A percentile compares a stretch with the other conserved stretches of the same genome.
Evolutionary conservation across 2,888 invertebrate genomes (phyloP).

Genomic region (Crematogaster levior): DNA sequence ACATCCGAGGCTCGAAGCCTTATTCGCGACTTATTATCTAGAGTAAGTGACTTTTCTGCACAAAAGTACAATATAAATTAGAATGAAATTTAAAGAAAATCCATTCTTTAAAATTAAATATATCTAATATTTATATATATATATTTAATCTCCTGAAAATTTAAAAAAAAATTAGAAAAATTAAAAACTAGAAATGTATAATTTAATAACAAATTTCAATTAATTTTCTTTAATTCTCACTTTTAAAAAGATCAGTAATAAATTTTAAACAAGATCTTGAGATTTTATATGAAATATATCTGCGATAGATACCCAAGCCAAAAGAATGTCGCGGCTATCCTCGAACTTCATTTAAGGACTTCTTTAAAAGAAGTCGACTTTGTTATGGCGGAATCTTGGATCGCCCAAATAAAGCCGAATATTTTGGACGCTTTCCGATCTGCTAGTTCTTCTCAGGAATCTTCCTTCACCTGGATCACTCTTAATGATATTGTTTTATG

Average conservation of each 20-base stretch:
- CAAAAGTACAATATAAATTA: background rate
- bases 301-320: slow-evolving; percentile 72
- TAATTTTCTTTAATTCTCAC: background rate
- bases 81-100: background rate
- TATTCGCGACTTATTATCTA: slow-evolving; percentile 80
- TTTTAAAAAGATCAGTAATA: background rate
- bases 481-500: slow-evolving; percentile 80
- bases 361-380: slow-evolving; percentile 71
- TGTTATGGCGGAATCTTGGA: slow-evolving; percentile 77
- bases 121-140: background rate
- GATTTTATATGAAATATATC: background rate
- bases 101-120: background rate
- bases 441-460: slow-evolving; percentile 67
- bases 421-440: slow-evolving; percentile 77
- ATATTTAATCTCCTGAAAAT: no score
- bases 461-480: slow-evolving; percentile 73
- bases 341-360: slow-evolving; percentile 78
- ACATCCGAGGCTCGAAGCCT: slow-evolving; percentile 81
- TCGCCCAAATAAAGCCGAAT: slow-evolving; percentile 73
- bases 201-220: background rate
- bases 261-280: slow-evolving; percentile 2
- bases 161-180: background rate
- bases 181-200: background rate
- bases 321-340: slow-evolving; percentile 77
- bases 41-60: slow-evolving; percentile 67